Conservation (phyloP, 2,797 vertebrate species). For the Protonibea diacanthus region DNA sequence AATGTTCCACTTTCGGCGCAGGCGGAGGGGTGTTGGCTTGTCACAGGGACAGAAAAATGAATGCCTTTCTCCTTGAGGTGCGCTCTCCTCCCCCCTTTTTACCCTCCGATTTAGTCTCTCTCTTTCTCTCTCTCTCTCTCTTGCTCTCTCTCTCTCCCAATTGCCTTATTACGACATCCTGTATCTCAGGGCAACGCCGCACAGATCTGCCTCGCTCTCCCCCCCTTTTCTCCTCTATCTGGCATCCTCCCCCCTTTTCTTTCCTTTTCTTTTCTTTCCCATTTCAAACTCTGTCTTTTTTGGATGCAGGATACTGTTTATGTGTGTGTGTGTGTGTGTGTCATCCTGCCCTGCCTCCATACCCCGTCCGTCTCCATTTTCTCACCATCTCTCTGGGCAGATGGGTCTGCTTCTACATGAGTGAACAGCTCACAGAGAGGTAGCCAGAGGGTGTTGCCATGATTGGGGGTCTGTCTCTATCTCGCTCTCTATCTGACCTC, state of each 20-base stretch:
- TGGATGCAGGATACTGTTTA: conserved; percentile 28
- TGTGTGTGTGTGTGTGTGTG: not conserved
- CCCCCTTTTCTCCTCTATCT: conserved; percentile 31
- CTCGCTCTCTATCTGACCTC: conserved; percentile 78
- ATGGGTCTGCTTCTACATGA: conserved; percentile 80
- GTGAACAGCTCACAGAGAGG: conserved; percentile 69
- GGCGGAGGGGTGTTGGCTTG: conserved; percentile 74
- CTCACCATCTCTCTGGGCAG: conserved; percentile 70
- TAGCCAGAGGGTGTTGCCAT: conserved; percentile 74
- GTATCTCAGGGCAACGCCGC: conserved; percentile 85
- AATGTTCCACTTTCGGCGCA: conserved; percentile 78
- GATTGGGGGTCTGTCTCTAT: conserved; percentile 66
- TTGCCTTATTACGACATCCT: conserved; percentile 86
- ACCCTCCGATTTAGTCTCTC: conserved; percentile 44
- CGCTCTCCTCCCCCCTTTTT: conserved; percentile 55
- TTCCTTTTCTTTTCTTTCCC: conserved; percentile 44
- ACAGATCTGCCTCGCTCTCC: conserved; percentile 65
- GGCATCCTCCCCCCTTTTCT: conserved; percentile 53
- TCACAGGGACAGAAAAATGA: conserved; percentile 57
- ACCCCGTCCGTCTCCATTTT: conserved; percentile 33
- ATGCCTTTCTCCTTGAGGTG: conserved; percentile 62
- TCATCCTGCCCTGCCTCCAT: conserved; percentile 7
- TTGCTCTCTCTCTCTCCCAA: conserved; percentile 64
- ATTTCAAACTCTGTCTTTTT: conserved; percentile 62
- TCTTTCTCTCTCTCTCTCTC: conserved; percentile 46